Evolutionary conservation across 2,888 invertebrate genomes (phyloP), one percentile per base, ranked within the genome.

Genomic region (Cantharis flavilabris): DNA sequence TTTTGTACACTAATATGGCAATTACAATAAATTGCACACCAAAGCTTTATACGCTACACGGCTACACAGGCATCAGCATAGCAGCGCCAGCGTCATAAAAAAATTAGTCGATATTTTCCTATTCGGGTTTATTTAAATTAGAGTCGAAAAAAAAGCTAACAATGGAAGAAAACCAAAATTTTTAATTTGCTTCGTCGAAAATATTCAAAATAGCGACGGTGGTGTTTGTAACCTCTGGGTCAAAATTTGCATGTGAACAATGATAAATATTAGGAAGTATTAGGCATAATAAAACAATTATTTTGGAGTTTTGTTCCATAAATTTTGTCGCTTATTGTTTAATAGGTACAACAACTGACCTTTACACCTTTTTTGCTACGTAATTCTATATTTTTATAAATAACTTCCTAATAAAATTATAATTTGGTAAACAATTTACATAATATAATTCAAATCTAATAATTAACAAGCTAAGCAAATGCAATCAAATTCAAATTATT

Each of bases 231-330:
- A 72, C 75, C 78, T 71, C 16, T 23, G 63, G 78, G 76, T 76
- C 76, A 76, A 76, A 74, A 76, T 78, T 78, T 73, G 71, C 78
- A 78, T 78, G 28, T 23, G 62, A 70, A 78, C 76, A 76, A 76
- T 76, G 65, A 49, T 30, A 64, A 74, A 75, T 72, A 76, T 76
- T 76, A 76, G 76, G 79, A 79, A 79, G 79, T 74, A 79, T 79
- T 79, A 79, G 79, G 79, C 72, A 79, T 79, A 79, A 79, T 79
- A 79, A 79, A 79, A 71, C 79, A 79, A 79, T 79, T 79, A 79
- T 76, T 79, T 76, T 79, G 73, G 76, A 75, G 73, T 76, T 75
- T 75, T 79, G 73, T 79, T 76, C 62, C 67, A 75, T 74, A 76
- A 76, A 72, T 74, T 78, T 76, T 75, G 74, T 72, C 74, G 63